These are phyloP conservation scores for Acipenser oxyrinchus DNA, from an alignment of 2,797 vertebrate species.

Conservation along the genomic window DNA sequence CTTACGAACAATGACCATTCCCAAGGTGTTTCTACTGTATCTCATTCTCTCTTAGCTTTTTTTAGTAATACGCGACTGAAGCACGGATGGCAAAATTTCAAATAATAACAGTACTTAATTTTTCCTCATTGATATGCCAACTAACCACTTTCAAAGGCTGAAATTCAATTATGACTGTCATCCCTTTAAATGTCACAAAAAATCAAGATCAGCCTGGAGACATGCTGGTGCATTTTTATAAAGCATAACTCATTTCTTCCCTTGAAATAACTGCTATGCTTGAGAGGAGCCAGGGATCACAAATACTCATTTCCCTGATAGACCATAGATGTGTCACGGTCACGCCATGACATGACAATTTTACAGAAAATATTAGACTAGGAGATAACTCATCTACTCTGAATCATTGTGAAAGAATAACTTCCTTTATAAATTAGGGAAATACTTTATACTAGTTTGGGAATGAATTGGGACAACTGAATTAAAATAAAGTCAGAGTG, in stretches of 20 bases:
- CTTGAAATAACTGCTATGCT: slow-evolving; percentile 16
- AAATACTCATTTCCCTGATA: slow-evolving; percentile 13
- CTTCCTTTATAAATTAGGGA: too few relatives aligned
- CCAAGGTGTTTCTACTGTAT: too few relatives aligned
- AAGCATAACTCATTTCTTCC: slow-evolving; percentile 7
- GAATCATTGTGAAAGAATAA: neutral
- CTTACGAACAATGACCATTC: too few relatives aligned
- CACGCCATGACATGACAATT: slow-evolving; percentile 18
- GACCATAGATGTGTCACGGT: slow-evolving; percentile 14
- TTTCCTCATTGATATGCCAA: too few relatives aligned
- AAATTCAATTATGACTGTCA: neutral
- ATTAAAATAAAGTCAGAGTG: too few relatives aligned
- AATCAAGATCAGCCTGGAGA: slow-evolving; percentile 3
- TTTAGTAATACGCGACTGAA: too few relatives aligned
- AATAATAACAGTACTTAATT: too few relatives aligned
- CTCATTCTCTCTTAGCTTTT: too few relatives aligned
- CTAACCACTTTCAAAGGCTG: too few relatives aligned
- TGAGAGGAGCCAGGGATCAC: slow-evolving; percentile 22
- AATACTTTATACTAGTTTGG: too few relatives aligned
- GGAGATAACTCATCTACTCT: slow-evolving; percentile 1
- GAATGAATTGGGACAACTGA: too few relatives aligned
- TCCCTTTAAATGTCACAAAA: slow-evolving; percentile 12
- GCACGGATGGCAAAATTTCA: too few relatives aligned
- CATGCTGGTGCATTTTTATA: slow-evolving; percentile 6
- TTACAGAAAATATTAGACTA: slow-evolving; percentile 9